Evolutionary conservation across 2,888 invertebrate species (phyloP), one percentile per base, ranked within the genome.

Genomic region (Candidula unifasciata): DNA sequence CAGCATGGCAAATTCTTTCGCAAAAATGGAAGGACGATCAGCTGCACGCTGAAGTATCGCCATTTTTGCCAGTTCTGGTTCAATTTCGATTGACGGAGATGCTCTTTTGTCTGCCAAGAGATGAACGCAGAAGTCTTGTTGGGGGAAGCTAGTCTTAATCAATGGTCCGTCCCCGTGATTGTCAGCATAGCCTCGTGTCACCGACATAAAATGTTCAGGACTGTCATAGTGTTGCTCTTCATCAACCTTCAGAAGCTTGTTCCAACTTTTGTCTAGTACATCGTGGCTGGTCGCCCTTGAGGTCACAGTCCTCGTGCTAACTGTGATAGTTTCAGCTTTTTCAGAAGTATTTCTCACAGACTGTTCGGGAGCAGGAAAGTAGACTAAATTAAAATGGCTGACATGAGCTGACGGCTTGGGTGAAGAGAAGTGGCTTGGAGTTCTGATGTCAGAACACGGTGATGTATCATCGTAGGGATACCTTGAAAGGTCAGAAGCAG

Each of bases 21-120:
- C 71, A 30, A 83, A 83, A 24, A 83, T 37, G 8, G 69, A 78
- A 1, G 83, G 83, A 13, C 83, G 44, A 30, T 79, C 83, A 2
- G 30, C 5, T 13, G 16, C 37, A 16, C 69, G 8, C 16, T 60
- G 3, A 35, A 60, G 79, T n/a, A 16, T 66, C 6, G 2, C 24
- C 13, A 83, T 35, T 44, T n/a, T 68, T 8, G 24, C 21, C 60
- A 60, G 16, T 24, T 83, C 83, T 30, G 37, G 16, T 1, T 24
- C 6, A 16, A 18, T 24, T 52, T 10, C 13, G 35, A 30, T 77
- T 57, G 71, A 30, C 69, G 83, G 83, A 3, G 6, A 27, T 10
- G 27, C 0, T 71, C 44, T 54, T 33, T 18, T 18, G 18, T 69
- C 69, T 30, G 71, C 33, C 5, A 83, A 16, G 24, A 83, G 71